phyloP scores from a whole-genome alignment of 2,113 vertebrate genomes.

The Leptocoma aspasia region DNA sequence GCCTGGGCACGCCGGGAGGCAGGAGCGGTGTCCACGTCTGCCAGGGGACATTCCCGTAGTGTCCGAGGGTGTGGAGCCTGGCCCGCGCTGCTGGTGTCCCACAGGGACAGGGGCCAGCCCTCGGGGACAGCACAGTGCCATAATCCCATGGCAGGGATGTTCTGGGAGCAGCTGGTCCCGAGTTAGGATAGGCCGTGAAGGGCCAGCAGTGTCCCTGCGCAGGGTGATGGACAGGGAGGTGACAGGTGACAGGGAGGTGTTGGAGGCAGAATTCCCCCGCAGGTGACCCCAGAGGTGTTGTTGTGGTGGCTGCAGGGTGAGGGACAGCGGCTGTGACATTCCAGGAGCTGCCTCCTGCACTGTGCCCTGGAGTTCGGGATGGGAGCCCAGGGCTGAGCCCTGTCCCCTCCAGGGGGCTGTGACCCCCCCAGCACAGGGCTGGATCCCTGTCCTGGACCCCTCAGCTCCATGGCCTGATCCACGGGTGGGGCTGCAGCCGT shows the following conservation, averaged over 20 bases:
- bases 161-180: fast-evolving
- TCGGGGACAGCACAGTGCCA: fast-evolving
- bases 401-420: no score
- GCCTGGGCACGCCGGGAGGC: background rate
- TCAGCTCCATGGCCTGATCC: background rate
- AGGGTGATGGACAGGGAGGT: background rate
- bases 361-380: background rate
- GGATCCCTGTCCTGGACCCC: background rate
- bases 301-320: background rate
- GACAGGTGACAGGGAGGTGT: background rate
- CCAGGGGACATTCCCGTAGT: fast-evolving
- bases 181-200: fast-evolving
- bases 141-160: fast-evolving
- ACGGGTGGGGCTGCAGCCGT: fast-evolving
- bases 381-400: background rate
- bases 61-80: background rate
- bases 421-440: background rate
- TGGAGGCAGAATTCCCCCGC: background rate
- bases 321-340: background rate
- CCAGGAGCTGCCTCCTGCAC: background rate
- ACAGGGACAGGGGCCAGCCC: background rate
- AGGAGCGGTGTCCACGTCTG: no score
- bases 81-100: background rate
- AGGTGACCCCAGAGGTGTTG: background rate
- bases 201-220: fast-evolving